These are phyloP conservation scores for Limnephilus lunatus DNA, from an alignment of 2,888 invertebrate species.

Conservation along the genomic window DNA sequence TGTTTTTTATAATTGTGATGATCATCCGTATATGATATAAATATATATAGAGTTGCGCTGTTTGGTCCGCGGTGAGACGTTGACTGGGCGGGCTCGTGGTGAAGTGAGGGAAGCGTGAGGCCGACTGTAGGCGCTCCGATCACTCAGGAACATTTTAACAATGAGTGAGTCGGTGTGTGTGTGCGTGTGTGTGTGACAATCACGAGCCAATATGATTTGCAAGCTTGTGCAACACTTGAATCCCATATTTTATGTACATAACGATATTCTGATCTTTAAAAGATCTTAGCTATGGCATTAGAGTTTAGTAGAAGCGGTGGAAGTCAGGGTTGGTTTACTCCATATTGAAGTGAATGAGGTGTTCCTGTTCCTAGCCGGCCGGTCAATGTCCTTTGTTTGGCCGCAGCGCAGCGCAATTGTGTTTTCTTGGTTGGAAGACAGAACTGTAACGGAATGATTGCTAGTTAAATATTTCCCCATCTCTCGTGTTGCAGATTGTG, in stretches of 20 bases:
- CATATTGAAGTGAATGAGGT: neutral
- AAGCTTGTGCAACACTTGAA: neutral
- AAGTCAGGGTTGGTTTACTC: neutral
- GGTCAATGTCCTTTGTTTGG: neutral
- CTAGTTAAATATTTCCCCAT: conserved; percentile 28
- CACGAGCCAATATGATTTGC: neutral
- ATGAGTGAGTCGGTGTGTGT: neutral
- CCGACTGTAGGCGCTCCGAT: neutral
- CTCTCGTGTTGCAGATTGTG: neutral
- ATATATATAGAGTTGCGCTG: conserved; percentile 22
- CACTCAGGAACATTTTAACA: neutral
- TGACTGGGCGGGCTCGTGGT: neutral
- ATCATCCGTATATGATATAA: conserved; percentile 37
- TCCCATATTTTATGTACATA: neutral
- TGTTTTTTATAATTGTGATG: conserved; percentile 37
- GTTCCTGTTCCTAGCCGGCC: neutral
- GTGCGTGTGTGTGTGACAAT: neutral
- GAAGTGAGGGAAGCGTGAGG: too few species aligned
- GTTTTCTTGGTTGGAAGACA: conserved; percentile 2
- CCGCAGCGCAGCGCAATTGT: neutral
- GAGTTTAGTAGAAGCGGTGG: neutral
- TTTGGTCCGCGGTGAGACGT: neutral
- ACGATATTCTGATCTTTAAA: neutral
- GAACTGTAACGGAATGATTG: conserved; percentile 13
- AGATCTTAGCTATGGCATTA: neutral